phyloP scores from a whole-genome alignment of 2,888 invertebrate genomes.

The Agrotis puta region DNA sequence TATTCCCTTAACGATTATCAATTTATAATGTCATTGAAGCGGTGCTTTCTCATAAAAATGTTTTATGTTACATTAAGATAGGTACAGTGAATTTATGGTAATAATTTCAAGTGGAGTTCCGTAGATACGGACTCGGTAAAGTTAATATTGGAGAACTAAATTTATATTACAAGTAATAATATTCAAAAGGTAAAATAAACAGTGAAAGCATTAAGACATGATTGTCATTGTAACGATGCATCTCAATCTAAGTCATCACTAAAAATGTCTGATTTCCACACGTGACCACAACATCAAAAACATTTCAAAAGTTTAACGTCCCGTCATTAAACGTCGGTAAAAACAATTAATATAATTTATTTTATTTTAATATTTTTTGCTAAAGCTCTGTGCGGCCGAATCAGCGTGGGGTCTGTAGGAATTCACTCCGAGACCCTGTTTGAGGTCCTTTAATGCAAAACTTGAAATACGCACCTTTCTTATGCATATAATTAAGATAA shows the following conservation, averaged over 20 bases:
- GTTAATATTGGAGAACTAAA: conserved; percentile 18
- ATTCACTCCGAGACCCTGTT: conserved; percentile 45
- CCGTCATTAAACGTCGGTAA: conserved; percentile 42
- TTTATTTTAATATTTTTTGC: conserved; percentile 52
- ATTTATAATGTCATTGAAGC: conserved; percentile 74
- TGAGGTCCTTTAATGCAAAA: conserved; percentile 59
- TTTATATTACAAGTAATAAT: conserved; percentile 3
- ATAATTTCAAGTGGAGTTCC: conserved; percentile 28
- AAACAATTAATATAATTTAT: conserved; percentile 61
- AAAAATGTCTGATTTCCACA: conserved; percentile 9
- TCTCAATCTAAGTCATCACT: neutral
- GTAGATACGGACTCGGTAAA: conserved; percentile 2
- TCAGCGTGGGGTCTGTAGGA: conserved; percentile 61
- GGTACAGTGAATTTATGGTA: conserved; percentile 44
- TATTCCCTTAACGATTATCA: conserved; percentile 76
- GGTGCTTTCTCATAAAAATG: conserved; percentile 68
- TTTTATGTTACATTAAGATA: conserved; percentile 66
- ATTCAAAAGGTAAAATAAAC: neutral
- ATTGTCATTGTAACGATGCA: neutral
- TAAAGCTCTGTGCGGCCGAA: conserved; percentile 41
- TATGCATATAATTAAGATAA: conserved; percentile 65
- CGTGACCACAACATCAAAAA: conserved; percentile 31
- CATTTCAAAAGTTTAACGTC: conserved; percentile 45
- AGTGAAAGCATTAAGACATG: neutral
- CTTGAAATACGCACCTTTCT: conserved; percentile 58